Percentiles rank a stretch among this genome's conserved stretches.
Evolutionary conservation across 1,140 invertebrate genomes (phyloP).

Genomic region (Psix sp.): DNA sequence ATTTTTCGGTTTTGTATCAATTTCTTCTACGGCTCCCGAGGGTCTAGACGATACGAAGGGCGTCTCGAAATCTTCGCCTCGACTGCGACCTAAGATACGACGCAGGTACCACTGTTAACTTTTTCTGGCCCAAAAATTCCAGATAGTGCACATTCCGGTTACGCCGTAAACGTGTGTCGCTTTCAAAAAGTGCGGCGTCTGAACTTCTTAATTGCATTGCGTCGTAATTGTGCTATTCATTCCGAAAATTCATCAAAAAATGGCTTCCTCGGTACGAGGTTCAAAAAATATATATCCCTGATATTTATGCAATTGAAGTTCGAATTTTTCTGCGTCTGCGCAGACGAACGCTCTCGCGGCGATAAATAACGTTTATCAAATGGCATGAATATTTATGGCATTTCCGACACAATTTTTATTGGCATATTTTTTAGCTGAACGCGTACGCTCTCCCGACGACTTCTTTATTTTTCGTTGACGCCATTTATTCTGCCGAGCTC

Average conservation of each 20-base stretch:
- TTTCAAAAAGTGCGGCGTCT: constrained; percentile 51
- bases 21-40: constrained; percentile 60
- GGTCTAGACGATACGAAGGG: constrained; percentile 64
- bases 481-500: constrained; percentile 49
- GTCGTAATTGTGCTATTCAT: constrained; percentile 51
- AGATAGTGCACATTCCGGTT: constrained; percentile 55
- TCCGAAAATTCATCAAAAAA: constrained; percentile 42
- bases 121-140: constrained; percentile 64
- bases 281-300: constrained; percentile 6
- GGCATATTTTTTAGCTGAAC: constrained; percentile 26
- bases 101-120: constrained; percentile 59
- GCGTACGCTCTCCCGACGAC: background rate
- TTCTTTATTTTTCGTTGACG: constrained; percentile 47
- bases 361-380: too few relatives aligned
- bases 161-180: constrained; percentile 26
- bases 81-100: constrained; percentile 46
- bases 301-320: too few relatives aligned
- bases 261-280: constrained; percentile 4
- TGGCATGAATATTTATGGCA: constrained; percentile 29
- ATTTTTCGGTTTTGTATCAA: constrained; percentile 59
- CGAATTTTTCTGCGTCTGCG: too few relatives aligned
- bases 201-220: constrained; percentile 59
- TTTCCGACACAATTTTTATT: constrained; percentile 29
- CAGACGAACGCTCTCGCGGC: too few relatives aligned
- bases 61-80: constrained; percentile 58